Evolutionary conservation across 53 echinoderm and acorn worm species (phyloP), one percentile per base, ranked within the genome.

Genomic region (Holothuria leucospilota): DNA sequence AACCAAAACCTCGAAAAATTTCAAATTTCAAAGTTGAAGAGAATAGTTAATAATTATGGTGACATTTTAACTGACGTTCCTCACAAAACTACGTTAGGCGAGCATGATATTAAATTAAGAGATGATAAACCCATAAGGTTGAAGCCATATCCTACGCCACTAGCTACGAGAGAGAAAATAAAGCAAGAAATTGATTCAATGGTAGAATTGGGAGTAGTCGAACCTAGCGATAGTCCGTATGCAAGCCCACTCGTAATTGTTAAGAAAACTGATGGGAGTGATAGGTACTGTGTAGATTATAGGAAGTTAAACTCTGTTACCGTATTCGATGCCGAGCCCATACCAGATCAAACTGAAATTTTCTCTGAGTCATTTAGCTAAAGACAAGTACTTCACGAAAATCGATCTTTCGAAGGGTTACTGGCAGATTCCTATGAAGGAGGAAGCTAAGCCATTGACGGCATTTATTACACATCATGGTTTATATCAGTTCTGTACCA

Each of bases 91-190:
- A 68, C 23, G 8, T 28, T 88, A 16, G 88, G 88, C 20, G 34
- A 34, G 30, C 88, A 88, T 27, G 12, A 26, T 8, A 83, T 88
- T n/a, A 82, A 58, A 39, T 39, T 88, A 26, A 52, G 58, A 23
- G 83, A 88, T 59, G 60, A 65, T 11, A 71, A 82, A 82, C 82
- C 88, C 2, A 62, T 82, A 21, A 51, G 69, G 16, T 52, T 81
- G 59, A 82, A 82, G 68, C 88, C 88, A 12, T 88, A 82, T 65
- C 88, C 88, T n/a, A 56, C 70, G 39, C 82, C 88, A 68, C 88
- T 70, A 53, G 70, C 88, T 14, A 42, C 82, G 23, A 46, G 83
- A 64, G 28, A 26, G 39, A 63, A 86, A 77, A 74, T 90, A 29
- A 13, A 79, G 28, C 61, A 90, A 56, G 86, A 90, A 52, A 63